phyloP scores from a whole-genome alignment of 2,113 vertebrate species.

The Ahaetulla prasina region DNA sequence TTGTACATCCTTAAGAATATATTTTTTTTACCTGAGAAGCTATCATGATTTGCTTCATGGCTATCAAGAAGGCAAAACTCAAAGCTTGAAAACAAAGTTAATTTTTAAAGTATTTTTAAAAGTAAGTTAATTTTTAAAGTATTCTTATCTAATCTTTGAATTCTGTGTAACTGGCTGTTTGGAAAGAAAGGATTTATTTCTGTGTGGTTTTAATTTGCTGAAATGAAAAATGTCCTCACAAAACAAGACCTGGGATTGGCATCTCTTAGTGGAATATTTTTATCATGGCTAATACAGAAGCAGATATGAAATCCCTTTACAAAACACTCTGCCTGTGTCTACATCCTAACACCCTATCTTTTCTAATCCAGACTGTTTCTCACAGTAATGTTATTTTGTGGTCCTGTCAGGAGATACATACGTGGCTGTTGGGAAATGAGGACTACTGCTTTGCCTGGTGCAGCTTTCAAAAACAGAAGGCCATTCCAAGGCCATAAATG shows the following conservation, averaged over 20 bases:
- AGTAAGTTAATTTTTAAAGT: neutral
- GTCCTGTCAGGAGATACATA: neutral
- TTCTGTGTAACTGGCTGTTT: neutral
- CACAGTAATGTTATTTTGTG: neutral
- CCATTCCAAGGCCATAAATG: neutral
- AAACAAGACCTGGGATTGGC: neutral
- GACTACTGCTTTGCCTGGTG: neutral
- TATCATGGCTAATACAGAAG: neutral
- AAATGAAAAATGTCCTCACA: neutral
- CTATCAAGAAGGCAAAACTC: neutral
- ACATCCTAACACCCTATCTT: neutral
- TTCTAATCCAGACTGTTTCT: slow-evolving; percentile 3
- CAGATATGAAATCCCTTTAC: slow-evolving; percentile 2
- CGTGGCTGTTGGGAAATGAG: neutral
- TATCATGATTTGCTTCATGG: neutral
- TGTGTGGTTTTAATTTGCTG: neutral
- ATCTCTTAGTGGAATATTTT: slow-evolving; percentile 15
- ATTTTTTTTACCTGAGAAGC: neutral
- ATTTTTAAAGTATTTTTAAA: neutral
- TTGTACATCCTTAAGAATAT: neutral
- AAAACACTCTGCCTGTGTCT: neutral
- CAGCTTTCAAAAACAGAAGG: slow-evolving; percentile 26
- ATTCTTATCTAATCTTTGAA: neutral
- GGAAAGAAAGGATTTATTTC: neutral
- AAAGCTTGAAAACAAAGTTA: neutral